phyloP scores from a whole-genome alignment of 2,797 vertebrate species.

The Nannoperca obscura region DNA sequence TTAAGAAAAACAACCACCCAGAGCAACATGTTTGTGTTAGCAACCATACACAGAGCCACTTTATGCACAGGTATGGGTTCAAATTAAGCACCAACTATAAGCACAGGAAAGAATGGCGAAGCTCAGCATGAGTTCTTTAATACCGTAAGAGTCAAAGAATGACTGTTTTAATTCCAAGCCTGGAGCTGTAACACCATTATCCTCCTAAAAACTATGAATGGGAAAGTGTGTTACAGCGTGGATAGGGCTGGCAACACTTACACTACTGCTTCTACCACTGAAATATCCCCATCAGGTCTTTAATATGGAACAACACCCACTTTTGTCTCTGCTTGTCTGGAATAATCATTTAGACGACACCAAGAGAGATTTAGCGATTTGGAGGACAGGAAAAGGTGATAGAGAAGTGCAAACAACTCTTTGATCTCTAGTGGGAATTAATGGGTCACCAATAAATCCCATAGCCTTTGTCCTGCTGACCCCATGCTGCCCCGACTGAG shows the following conservation, averaged over 20 bases:
- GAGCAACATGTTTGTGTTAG: slow-evolving; percentile 45
- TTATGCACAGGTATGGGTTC: slow-evolving; percentile 29
- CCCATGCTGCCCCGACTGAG: slow-evolving; percentile 51
- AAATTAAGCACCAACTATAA: slow-evolving; percentile 50
- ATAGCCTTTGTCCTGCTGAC: slow-evolving; percentile 75
- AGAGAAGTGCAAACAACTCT: slow-evolving; percentile 67
- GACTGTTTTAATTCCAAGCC: slow-evolving; percentile 54
- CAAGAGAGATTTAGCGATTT: slow-evolving; percentile 23
- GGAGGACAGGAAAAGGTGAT: slow-evolving; percentile 49
- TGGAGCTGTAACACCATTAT: slow-evolving; percentile 57
- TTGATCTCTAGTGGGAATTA: slow-evolving; percentile 77
- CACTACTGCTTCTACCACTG: slow-evolving; percentile 22
- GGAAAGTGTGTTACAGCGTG: slow-evolving; percentile 45
- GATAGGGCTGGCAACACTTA: slow-evolving; percentile 57
- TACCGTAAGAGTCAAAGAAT: slow-evolving; percentile 21
- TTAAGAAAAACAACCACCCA: neutral
- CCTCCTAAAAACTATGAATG: slow-evolving; percentile 57
- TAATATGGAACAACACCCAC: slow-evolving; percentile 44
- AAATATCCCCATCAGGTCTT: slow-evolving; percentile 39
- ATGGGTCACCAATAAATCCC: slow-evolving; percentile 73
- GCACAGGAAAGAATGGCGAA: slow-evolving; percentile 49
- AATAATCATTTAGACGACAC: slow-evolving; percentile 62
- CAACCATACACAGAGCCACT: slow-evolving; percentile 34
- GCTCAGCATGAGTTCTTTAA: slow-evolving; percentile 62
- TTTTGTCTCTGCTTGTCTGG: slow-evolving; percentile 45